These are phyloP conservation scores for Drosophila antonietae DNA, from an alignment of 2,888 invertebrate species.

Conservation along the genomic window DNA sequence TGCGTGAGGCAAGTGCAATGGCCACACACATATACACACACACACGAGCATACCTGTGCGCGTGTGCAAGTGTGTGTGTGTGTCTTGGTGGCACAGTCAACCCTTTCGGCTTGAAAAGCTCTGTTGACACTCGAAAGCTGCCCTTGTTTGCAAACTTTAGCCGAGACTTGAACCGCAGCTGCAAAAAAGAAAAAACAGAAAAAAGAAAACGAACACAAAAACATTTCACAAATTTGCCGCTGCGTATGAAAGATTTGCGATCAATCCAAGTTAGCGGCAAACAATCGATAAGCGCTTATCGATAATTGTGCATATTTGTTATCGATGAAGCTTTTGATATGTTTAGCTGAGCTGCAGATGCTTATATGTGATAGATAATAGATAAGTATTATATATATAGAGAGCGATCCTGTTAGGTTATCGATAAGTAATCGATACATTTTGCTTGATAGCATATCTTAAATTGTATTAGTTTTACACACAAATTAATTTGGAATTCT, in stretches of 20 bases:
- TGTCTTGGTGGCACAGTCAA: conserved; percentile 32
- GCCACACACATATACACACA: conserved; percentile 10
- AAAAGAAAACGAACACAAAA: conserved; percentile 8
- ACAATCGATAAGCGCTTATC: neutral
- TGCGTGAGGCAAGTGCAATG: conserved; percentile 42
- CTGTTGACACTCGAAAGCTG: conserved; percentile 66
- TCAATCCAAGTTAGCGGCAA: conserved; percentile 6
- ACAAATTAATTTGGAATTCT: neutral
- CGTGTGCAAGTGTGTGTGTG: neutral
- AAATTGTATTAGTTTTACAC: neutral
- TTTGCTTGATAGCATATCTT: neutral
- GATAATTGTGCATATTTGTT: neutral
- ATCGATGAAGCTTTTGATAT: neutral
- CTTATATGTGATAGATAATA: too few species aligned
- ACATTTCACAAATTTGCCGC: conserved; percentile 45
- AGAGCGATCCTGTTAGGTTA: neutral
- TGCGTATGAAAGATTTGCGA: conserved; percentile 24
- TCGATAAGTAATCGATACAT: neutral
- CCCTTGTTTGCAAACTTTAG: conserved; percentile 67
- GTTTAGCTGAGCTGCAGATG: neutral
- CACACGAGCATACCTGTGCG: neutral
- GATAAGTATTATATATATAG: neutral
- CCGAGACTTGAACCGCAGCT: conserved; percentile 66
- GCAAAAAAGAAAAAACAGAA: conserved; percentile 3
- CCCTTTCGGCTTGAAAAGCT: conserved; percentile 54